These are phyloP conservation scores for Ptychochromis oligacanthus DNA, from an alignment of 2,113 vertebrate species.

Conservation along the genomic window DNA sequence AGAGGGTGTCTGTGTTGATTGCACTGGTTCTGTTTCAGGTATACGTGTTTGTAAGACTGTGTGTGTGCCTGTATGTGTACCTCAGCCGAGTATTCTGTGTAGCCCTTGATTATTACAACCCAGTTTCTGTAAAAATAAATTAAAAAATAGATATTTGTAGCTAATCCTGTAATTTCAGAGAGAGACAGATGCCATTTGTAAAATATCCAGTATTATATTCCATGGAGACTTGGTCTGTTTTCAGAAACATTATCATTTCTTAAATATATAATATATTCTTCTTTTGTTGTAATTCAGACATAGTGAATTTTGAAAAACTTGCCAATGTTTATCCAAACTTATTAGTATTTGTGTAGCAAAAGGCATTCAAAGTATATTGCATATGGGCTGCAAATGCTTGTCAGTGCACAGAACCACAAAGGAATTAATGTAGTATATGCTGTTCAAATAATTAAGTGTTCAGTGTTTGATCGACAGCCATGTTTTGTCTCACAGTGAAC, in stretches of 20 bases:
- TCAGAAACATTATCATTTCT: background rate
- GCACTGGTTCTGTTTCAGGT: conserved; percentile 27
- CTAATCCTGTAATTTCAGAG: conserved; percentile 8
- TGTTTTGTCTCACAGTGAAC: background rate
- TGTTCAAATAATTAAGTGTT: background rate
- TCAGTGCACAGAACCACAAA: background rate
- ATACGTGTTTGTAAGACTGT: conserved; percentile 15
- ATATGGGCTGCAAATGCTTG: background rate
- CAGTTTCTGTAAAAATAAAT: background rate
- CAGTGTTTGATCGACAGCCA: background rate
- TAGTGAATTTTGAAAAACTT: background rate
- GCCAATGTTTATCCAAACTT: background rate
- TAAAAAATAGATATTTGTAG: conserved; percentile 22
- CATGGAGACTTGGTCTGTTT: background rate
- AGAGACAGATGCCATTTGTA: background rate
- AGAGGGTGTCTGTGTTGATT: conserved; percentile 42
- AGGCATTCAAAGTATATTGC: background rate
- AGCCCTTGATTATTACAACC: conserved; percentile 13
- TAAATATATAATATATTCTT: background rate
- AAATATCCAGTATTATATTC: background rate
- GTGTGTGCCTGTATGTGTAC: background rate
- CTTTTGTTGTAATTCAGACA: conserved; percentile 4
- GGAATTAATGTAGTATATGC: background rate
- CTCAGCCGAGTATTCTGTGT: background rate
- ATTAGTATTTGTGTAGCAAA: background rate